A percentile compares a stretch with the other conserved stretches of the same genome.
These are phyloP conservation scores for Apolygus lucorum DNA, from an alignment of 1,140 invertebrate species.

Conservation along the genomic window DNA sequence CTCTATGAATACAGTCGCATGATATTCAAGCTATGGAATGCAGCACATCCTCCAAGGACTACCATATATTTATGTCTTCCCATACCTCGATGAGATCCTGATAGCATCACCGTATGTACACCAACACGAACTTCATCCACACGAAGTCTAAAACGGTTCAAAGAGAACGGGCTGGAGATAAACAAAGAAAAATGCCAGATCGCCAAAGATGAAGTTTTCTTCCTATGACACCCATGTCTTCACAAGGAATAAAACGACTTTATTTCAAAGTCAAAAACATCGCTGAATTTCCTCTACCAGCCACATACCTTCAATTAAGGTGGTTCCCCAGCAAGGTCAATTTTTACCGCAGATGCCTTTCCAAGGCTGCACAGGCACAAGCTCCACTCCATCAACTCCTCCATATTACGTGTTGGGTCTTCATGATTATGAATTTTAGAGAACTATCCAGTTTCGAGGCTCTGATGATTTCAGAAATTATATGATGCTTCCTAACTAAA, in stretches of 20 bases:
- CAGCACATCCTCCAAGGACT: constrained; percentile 31
- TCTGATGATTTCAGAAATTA: neutral
- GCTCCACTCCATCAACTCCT: constrained; percentile 1
- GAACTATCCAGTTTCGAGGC: neutral
- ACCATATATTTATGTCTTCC: constrained; percentile 28
- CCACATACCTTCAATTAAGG: constrained; percentile 34
- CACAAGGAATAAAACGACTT: constrained; percentile 35
- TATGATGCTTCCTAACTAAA: neutral
- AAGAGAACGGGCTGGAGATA: constrained; percentile 22
- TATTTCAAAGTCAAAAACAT: constrained; percentile 33
- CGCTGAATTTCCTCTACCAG: constrained; percentile 15
- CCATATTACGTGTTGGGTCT: neutral
- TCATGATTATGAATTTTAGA: neutral
- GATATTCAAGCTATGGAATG: constrained; percentile 39
- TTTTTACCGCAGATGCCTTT: constrained; percentile 34
- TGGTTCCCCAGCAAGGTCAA: constrained; percentile 36
- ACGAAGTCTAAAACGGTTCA: constrained; percentile 26
- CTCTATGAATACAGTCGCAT: constrained; percentile 38
- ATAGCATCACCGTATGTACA: too few species aligned
- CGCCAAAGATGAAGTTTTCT: neutral
- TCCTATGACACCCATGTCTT: constrained; percentile 36
- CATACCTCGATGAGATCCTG: constrained; percentile 33
- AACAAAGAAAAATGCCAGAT: constrained; percentile 28
- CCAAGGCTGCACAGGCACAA: constrained; percentile 30
- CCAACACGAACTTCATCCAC: constrained; percentile 30